Percentiles rank a stretch among this genome's conserved stretches.
These are phyloP conservation scores for Engystomops pustulosus DNA, from an alignment of 2,113 vertebrate species.

Conservation along the genomic window DNA sequence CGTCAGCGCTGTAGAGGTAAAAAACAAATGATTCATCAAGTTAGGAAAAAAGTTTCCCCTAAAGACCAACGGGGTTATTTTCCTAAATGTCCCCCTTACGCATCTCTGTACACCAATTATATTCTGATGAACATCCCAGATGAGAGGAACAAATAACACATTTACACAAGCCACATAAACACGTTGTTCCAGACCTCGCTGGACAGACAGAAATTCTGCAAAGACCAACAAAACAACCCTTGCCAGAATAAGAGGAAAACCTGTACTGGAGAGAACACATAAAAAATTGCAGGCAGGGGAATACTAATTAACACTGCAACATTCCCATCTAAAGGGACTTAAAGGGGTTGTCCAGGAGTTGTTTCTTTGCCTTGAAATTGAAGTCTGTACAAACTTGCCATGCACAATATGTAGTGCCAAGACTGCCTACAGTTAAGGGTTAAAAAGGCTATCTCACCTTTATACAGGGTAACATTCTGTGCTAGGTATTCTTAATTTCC, in stretches of 20 bases:
- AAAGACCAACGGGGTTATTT: background rate
- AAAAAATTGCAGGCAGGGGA: background rate
- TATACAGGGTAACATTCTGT: too few species aligned
- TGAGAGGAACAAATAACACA: constrained; percentile 21
- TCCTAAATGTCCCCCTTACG: background rate
- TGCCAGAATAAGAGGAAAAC: background rate
- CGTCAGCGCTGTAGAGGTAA: background rate
- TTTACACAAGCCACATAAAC: constrained; percentile 3
- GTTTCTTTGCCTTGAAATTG: too few species aligned
- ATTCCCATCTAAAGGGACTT: too few species aligned
- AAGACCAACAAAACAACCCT: background rate
- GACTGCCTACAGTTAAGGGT: too few species aligned
- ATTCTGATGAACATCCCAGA: constrained; percentile 12
- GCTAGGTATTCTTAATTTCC: too few species aligned
- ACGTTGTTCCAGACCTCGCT: constrained; percentile 1
- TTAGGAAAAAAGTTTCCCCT: background rate
- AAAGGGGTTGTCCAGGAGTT: too few species aligned
- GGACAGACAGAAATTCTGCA: background rate
- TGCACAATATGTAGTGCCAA: too few species aligned
- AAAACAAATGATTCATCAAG: background rate
- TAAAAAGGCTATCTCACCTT: too few species aligned
- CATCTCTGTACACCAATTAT: background rate
- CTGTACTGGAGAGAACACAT: background rate
- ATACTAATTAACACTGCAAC: too few species aligned
- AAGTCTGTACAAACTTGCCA: too few species aligned